Percentiles rank a stretch among this genome's conserved stretches.
Conservation (phyloP, 1,140 invertebrate genomes). For the Mesaphorura yosii region DNA sequence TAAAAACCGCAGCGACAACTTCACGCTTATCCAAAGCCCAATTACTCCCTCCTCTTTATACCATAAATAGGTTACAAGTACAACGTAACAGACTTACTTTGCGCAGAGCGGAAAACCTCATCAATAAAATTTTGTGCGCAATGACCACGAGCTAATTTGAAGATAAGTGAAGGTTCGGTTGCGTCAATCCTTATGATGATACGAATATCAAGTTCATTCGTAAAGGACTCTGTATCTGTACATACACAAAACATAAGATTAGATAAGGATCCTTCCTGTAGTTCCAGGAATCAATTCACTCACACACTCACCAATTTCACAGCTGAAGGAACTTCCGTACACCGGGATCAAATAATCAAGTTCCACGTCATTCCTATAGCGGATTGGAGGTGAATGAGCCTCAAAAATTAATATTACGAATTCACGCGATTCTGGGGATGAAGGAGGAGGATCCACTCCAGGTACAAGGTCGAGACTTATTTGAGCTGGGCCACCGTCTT, state of each 20-base stretch:
- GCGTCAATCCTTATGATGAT: conserved; percentile 43
- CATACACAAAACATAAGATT: background rate
- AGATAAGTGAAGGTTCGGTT: conserved; percentile 44
- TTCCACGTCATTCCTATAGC: conserved; percentile 53
- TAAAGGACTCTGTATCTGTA: conserved; percentile 2
- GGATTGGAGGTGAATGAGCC: conserved; percentile 44
- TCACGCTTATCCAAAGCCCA: too few species aligned
- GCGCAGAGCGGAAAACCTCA: conserved; percentile 44
- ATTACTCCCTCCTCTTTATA: too few species aligned
- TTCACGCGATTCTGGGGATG: conserved; percentile 19
- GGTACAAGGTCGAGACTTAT: too few species aligned
- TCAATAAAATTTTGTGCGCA: conserved; percentile 50
- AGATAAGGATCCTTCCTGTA: background rate
- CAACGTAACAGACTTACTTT: conserved; percentile 40
- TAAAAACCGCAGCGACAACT: too few species aligned
- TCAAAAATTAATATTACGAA: conserved; percentile 49
- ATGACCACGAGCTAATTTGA: conserved; percentile 51
- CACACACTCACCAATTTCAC: conserved; percentile 58
- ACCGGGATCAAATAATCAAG: conserved; percentile 62
- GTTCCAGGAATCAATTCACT: too few species aligned
- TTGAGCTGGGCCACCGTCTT: too few species aligned
- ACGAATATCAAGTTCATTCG: conserved; percentile 33
- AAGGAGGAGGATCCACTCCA: too few species aligned
- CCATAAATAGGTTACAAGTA: too few species aligned
- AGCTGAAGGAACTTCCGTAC: conserved; percentile 55